Evolutionary conservation across 2,888 invertebrate species (phyloP).

Genomic region (Nomada goodeniana): DNA sequence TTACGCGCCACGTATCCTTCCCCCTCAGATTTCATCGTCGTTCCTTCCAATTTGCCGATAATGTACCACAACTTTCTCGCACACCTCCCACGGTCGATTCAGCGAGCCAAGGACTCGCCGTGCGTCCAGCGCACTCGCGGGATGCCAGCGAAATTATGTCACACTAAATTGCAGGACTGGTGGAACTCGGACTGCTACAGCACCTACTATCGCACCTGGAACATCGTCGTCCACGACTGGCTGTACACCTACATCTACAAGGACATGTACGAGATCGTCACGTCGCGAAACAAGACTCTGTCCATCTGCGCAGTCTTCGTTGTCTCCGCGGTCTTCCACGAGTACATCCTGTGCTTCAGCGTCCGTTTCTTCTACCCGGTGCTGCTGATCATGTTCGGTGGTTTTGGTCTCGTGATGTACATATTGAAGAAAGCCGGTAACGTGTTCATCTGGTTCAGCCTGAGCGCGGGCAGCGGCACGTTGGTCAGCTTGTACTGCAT

Average conservation of each 20-base stretch:
- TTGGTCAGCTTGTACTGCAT: slow-evolving; percentile 92
- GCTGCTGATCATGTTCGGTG: slow-evolving; percentile 91
- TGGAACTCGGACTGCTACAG: slow-evolving; percentile 93
- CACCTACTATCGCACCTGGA: slow-evolving; percentile 96
- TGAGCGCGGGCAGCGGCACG: slow-evolving; percentile 92
- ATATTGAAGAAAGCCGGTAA: slow-evolving; percentile 88
- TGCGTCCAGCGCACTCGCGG: background rate
- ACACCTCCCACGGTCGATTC: background rate
- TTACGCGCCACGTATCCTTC: slow-evolving; percentile 17
- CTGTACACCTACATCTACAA: slow-evolving; percentile 95
- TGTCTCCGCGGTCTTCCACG: slow-evolving; percentile 94
- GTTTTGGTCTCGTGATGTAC: slow-evolving; percentile 87
- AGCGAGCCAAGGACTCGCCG: no score
- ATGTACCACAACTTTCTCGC: background rate
- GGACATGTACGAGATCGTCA: slow-evolving; percentile 85
- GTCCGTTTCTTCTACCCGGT: slow-evolving; percentile 96
- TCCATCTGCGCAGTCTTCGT: slow-evolving; percentile 89
- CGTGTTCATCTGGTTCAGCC: slow-evolving; percentile 92
- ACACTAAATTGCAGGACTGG: slow-evolving; percentile 34
- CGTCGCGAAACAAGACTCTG: slow-evolving; percentile 84
- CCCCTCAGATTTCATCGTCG: slow-evolving; percentile 8
- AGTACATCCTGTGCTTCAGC: slow-evolving; percentile 91
- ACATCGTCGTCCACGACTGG: slow-evolving; percentile 97
- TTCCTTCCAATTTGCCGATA: background rate
- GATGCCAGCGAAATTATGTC: background rate